Evolutionary conservation across 2,888 invertebrate genomes (phyloP).

Genomic region (Synanthedon myopaeformis): DNA sequence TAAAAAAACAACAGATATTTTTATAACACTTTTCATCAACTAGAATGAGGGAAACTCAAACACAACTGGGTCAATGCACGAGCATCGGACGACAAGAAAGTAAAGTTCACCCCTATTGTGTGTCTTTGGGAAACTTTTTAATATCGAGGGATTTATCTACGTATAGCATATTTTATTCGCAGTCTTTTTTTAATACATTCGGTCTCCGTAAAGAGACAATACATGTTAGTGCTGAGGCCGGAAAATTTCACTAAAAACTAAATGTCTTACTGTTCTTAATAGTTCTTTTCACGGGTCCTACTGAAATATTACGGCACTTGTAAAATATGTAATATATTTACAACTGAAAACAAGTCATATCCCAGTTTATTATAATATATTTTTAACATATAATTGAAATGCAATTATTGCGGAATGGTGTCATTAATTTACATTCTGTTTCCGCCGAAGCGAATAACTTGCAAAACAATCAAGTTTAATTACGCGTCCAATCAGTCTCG

Average conservation of each 20-base stretch:
- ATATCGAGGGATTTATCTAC: background rate
- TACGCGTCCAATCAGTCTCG: constrained; percentile 5
- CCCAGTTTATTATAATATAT: too few relatives aligned
- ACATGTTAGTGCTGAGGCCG: too few relatives aligned
- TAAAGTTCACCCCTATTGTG: constrained; percentile 10
- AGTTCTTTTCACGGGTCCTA: too few relatives aligned
- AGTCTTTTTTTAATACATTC: too few relatives aligned
- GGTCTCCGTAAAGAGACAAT: too few relatives aligned
- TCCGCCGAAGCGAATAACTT: background rate
- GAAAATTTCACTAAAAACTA: too few relatives aligned
- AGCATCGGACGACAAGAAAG: constrained; percentile 7
- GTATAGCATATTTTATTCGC: background rate
- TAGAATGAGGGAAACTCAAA: constrained; percentile 16
- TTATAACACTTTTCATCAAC: too few relatives aligned
- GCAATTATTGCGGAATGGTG: background rate
- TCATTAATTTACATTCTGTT: background rate
- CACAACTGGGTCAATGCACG: constrained; percentile 22
- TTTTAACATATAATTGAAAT: background rate
- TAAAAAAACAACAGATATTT: too few relatives aligned
- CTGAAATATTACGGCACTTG: too few relatives aligned
- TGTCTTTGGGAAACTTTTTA: background rate
- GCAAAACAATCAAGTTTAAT: constrained; percentile 2
- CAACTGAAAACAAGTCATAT: too few relatives aligned
- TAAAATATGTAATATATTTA: too few relatives aligned
- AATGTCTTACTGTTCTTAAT: too few relatives aligned